These are phyloP conservation scores for Pachypanchax playfairii DNA, from an alignment of 2,113 vertebrate genomes.

Conservation along the genomic window DNA sequence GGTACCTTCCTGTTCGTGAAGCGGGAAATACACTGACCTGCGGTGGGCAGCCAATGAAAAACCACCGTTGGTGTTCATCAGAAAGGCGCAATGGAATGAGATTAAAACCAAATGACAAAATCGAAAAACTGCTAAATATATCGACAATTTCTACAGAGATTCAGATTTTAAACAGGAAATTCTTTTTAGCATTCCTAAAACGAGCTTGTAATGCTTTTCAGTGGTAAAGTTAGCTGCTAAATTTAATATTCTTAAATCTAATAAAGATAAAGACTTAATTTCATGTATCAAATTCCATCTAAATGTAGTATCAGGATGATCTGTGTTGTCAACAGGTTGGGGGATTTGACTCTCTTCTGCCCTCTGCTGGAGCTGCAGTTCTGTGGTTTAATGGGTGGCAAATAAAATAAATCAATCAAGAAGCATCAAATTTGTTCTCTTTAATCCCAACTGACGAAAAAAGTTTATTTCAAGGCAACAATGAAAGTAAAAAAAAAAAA, in stretches of 20 bases:
- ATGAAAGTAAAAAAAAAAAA: no score
- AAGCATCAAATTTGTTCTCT: no score
- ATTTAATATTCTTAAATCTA: no score
- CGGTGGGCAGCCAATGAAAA: constrained; percentile 43
- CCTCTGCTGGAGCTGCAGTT: constrained; percentile 69
- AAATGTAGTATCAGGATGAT: constrained; percentile 2
- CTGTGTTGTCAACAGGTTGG: constrained; percentile 28
- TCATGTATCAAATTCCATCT: neutral
- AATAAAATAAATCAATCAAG: neutral
- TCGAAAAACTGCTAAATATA: neutral
- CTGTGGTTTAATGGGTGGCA: constrained; percentile 4
- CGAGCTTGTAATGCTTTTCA: no score
- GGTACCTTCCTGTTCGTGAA: constrained; percentile 98
- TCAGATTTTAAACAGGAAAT: constrained; percentile 9
- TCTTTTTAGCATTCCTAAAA: neutral
- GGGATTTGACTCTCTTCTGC: constrained; percentile 60
- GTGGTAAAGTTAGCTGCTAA: no score
- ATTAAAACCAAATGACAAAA: no score
- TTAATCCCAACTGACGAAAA: no score
- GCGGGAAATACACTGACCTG: constrained; percentile 93
- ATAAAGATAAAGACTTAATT: no score
- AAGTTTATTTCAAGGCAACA: no score
- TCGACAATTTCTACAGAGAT: constrained; percentile 14
- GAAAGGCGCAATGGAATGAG: no score
- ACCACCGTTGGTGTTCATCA: constrained; percentile 18